These are phyloP conservation scores for Steinernema scapterisci DNA, from an alignment of 2,888 invertebrate genomes.

Conservation along the genomic window DNA sequence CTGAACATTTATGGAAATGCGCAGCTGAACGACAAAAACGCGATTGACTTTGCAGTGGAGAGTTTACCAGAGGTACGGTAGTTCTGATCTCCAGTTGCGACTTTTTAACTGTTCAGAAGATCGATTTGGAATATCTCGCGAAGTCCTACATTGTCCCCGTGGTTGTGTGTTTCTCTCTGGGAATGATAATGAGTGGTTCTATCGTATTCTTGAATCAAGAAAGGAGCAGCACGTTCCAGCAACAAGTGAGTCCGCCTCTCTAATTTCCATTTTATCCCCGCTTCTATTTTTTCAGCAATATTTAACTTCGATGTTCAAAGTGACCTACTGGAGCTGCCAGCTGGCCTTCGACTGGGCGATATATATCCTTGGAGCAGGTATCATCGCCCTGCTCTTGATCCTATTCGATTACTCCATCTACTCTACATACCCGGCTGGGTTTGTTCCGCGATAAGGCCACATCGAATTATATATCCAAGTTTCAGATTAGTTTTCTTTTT, in stretches of 20 bases:
- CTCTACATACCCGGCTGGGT: constrained; percentile 34
- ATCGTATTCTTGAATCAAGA: constrained; percentile 61
- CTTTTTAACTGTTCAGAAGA: not conserved
- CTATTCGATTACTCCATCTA: constrained; percentile 46
- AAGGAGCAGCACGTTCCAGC: constrained; percentile 51
- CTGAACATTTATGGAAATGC: constrained; percentile 42
- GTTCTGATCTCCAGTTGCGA: not conserved
- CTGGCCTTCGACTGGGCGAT: constrained; percentile 51
- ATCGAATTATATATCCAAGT: not conserved
- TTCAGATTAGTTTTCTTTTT: constrained; percentile 56
- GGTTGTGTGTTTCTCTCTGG: constrained; percentile 51
- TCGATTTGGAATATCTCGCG: not conserved
- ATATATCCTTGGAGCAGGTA: constrained; percentile 47
- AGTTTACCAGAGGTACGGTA: not conserved
- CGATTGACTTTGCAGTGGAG: constrained; percentile 1
- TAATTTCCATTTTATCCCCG: not conserved
- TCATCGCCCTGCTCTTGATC: constrained; percentile 42
- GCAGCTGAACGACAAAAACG: constrained; percentile 28
- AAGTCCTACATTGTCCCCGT: constrained; percentile 34
- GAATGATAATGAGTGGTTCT: constrained; percentile 56
- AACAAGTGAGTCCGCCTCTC: constrained; percentile 33
- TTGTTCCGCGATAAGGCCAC: not conserved
- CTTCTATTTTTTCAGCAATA: constrained; percentile 43
- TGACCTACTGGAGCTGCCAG: constrained; percentile 45
- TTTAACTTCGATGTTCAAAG: not conserved